phyloP scores from a whole-genome alignment of 2,797 vertebrate species.

The Muraenolepis orangiensis region DNA sequence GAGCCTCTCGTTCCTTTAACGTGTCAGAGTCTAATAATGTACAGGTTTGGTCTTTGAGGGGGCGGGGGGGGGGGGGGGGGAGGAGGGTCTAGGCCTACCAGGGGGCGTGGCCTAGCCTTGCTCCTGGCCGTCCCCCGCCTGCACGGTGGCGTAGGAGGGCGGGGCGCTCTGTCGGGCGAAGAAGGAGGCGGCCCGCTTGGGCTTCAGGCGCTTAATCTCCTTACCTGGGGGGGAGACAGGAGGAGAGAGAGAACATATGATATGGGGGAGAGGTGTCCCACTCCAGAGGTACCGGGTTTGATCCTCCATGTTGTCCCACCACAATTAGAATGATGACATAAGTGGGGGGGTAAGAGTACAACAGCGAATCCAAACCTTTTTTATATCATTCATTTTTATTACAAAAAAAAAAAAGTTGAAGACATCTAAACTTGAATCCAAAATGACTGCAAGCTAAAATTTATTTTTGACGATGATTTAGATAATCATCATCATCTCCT shows the following conservation, averaged over 20 bases:
- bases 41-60: constrained; percentile 68
- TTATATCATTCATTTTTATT: too few species aligned
- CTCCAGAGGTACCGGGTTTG: background rate
- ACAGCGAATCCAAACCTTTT: background rate
- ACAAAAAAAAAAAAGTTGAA: background rate
- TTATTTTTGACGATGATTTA: too few species aligned
- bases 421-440: too few species aligned
- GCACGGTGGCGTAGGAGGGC: constrained; percentile 78
- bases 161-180: constrained; percentile 78
- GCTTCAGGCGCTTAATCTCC: constrained; percentile 87
- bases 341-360: background rate
- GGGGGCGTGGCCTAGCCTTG: constrained; percentile 70
- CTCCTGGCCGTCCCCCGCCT: constrained; percentile 76
- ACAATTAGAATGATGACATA: background rate
- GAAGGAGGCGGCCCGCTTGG: constrained; percentile 85
- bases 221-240: constrained; percentile 71
- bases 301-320: background rate
- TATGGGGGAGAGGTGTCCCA: too few species aligned
- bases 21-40: constrained; percentile 62
- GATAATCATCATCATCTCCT: too few species aligned
- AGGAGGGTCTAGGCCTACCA: too few species aligned
- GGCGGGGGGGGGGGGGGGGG: constrained; percentile 8
- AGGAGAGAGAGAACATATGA: background rate
- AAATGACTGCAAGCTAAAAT: too few species aligned
- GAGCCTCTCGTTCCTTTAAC: constrained; percentile 38